These are phyloP conservation scores for Archips crataeganus DNA, from an alignment of 2,888 invertebrate species.

Conservation along the genomic window DNA sequence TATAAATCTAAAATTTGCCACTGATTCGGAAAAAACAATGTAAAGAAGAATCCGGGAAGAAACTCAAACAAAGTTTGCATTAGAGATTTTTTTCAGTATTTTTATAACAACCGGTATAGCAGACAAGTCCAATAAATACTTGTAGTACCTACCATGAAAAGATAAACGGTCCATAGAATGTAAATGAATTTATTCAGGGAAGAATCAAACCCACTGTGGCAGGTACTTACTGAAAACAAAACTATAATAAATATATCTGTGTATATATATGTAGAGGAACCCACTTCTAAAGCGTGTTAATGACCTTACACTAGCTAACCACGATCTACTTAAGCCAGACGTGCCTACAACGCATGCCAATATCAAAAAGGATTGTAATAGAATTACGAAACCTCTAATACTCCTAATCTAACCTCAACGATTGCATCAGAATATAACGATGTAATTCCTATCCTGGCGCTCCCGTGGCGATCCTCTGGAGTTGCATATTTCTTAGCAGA, in stretches of 20 bases:
- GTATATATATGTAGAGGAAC: not conserved
- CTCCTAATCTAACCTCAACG: constrained; percentile 65
- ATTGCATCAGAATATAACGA: constrained; percentile 54
- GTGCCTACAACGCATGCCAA: constrained; percentile 42
- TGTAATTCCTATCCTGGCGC: constrained; percentile 45
- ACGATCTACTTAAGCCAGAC: constrained; percentile 34
- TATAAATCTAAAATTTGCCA: too few relatives aligned
- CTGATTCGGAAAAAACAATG: too few relatives aligned
- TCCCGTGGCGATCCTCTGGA: constrained; percentile 20
- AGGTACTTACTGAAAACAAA: too few relatives aligned
- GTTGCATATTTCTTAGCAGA: constrained; percentile 33
- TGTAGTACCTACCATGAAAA: too few relatives aligned
- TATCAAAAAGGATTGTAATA: constrained; percentile 52
- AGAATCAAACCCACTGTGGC: too few relatives aligned
- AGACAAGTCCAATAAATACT: too few relatives aligned
- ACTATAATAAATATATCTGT: not conserved
- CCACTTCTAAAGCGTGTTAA: constrained; percentile 22
- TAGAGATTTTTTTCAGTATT: too few relatives aligned
- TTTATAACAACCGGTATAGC: too few relatives aligned
- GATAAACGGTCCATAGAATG: too few relatives aligned
- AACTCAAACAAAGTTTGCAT: too few relatives aligned
- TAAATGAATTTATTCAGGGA: too few relatives aligned
- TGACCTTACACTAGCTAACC: constrained; percentile 36
- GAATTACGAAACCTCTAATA: constrained; percentile 65
- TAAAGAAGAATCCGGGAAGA: too few relatives aligned